A percentile compares a stretch with the other conserved stretches of the same genome.
phyloP scores from a whole-genome alignment of 2,113 vertebrate genomes.

The Illadopsis cleaveri region DNA sequence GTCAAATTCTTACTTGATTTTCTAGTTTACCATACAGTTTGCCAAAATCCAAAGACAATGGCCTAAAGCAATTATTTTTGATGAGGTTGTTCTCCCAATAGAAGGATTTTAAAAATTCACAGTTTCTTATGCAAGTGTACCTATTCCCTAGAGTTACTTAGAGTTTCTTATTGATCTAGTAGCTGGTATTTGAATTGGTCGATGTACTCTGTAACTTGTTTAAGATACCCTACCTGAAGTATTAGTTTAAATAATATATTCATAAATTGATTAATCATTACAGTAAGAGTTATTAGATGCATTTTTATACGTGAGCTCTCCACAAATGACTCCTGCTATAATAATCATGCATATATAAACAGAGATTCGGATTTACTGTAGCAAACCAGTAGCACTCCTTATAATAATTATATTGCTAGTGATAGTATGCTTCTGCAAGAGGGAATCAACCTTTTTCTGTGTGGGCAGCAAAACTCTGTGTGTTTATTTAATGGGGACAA shows the following conservation, averaged over 20 bases:
- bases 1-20: not conserved
- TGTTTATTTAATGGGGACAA: slow-evolving; percentile 6
- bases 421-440: not conserved
- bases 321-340: slow-evolving; percentile 70
- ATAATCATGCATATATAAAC: slow-evolving; percentile 73
- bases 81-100: slow-evolving; percentile 28
- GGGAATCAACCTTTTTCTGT: slow-evolving; percentile 24
- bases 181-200: slow-evolving; percentile 91
- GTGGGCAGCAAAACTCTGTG: not conserved
- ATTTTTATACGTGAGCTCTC: slow-evolving; percentile 83
- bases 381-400: not conserved
- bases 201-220: slow-evolving; percentile 90
- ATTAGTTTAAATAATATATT: slow-evolving; percentile 98
- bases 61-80: slow-evolving; percentile 44
- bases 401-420: slow-evolving; percentile 22
- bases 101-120: slow-evolving; percentile 56
- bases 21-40: not conserved
- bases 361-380: slow-evolving; percentile 55
- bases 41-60: slow-evolving; percentile 7
- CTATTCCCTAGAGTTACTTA: slow-evolving; percentile 85
- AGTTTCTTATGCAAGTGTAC: slow-evolving; percentile 68
- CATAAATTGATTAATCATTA: slow-evolving; percentile 98
- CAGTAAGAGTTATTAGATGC: slow-evolving; percentile 92
- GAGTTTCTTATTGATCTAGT: slow-evolving; percentile 89
- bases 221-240: slow-evolving; percentile 92